Evolutionary conservation across 2,797 vertebrate genomes (phyloP).

Genomic region (Falco biarmicus): DNA sequence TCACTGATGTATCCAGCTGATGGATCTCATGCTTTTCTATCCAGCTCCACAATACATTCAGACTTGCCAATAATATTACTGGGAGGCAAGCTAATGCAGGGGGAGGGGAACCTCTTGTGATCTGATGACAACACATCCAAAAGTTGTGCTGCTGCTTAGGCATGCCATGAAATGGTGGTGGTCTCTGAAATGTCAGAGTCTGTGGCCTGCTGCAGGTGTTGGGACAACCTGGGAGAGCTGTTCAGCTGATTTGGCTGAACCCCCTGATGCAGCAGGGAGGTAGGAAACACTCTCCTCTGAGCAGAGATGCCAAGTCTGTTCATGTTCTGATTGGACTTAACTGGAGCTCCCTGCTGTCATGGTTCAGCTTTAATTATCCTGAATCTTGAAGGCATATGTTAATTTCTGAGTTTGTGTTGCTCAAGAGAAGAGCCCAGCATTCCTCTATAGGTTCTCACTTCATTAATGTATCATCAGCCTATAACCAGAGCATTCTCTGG

Average conservation of each 20-base stretch:
- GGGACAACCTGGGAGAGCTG: background rate
- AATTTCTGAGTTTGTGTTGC: background rate
- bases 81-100: background rate
- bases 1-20: background rate
- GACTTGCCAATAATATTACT: background rate
- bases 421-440: background rate
- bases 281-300: background rate
- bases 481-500: background rate
- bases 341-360: background rate
- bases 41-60: background rate
- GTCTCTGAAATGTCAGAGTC: background rate
- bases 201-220: background rate
- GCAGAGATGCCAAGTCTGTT: background rate
- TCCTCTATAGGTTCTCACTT: background rate
- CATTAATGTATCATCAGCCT: background rate
- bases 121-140: background rate
- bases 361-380: background rate
- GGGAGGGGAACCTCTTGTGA: background rate
- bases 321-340: background rate
- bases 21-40: background rate
- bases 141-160: background rate
- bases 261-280: background rate
- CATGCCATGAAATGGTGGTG: rapidly evolving
- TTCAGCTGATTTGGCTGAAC: background rate
- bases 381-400: background rate